These are phyloP conservation scores for Conger conger DNA, from an alignment of 2,113 vertebrate species.

Conservation along the genomic window DNA sequence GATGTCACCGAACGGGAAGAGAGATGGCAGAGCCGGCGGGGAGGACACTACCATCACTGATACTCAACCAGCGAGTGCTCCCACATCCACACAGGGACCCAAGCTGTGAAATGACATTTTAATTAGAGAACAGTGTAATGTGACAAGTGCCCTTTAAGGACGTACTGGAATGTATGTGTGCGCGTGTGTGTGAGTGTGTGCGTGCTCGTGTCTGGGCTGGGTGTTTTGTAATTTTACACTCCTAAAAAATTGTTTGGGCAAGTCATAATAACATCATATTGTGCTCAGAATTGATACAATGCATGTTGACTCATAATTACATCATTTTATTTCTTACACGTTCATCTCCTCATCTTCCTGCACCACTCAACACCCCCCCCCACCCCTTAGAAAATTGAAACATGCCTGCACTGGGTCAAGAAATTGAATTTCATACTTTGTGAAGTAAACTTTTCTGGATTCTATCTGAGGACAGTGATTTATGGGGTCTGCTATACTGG, in stretches of 20 bases:
- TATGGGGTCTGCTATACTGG: slow-evolving; percentile 64
- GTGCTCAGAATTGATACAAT: no score
- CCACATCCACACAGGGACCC: background rate
- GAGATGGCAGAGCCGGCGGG: background rate
- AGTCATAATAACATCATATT: no score
- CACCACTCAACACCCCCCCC: no score
- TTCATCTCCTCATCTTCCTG: background rate
- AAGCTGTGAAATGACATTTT: slow-evolving; percentile 8
- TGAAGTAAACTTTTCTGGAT: slow-evolving; percentile 53
- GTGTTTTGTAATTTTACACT: background rate
- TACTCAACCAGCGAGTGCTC: background rate
- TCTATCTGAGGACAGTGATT: slow-evolving; percentile 66
- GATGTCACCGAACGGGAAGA: slow-evolving; percentile 10
- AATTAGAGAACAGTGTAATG: slow-evolving; percentile 11
- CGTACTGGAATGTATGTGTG: background rate
- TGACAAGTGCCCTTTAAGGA: slow-evolving; percentile 16
- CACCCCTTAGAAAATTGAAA: slow-evolving; percentile 33
- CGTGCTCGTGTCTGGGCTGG: background rate
- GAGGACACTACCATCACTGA: background rate
- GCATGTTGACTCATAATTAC: background rate
- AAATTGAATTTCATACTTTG: slow-evolving; percentile 45
- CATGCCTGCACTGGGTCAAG: slow-evolving; percentile 42
- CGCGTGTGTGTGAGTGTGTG: background rate
- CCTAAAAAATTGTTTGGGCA: no score
- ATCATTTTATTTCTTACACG: background rate